A percentile compares a stretch with the other conserved stretches of the same genome.
Conservation (phyloP, 2,888 invertebrate species). For the Sacculina carcini region DNA sequence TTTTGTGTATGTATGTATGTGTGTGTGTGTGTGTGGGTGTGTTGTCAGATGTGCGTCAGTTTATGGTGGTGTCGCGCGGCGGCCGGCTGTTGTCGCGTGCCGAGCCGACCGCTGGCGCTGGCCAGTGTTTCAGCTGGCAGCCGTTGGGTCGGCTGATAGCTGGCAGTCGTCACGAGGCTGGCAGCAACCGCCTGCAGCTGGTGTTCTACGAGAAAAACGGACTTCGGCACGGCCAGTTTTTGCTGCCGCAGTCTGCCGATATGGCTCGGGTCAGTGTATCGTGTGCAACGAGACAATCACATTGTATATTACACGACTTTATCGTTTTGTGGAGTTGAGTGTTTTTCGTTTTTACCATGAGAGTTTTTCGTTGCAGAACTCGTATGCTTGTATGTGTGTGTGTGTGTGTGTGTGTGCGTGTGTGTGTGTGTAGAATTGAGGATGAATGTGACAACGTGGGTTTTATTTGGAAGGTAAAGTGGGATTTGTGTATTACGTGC, state of each 20-base stretch:
- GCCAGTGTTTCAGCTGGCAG: conserved; percentile 22
- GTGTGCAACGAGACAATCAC: too few relatives aligned
- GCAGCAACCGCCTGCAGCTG: conserved; percentile 37
- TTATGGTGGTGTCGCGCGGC: conserved; percentile 43
- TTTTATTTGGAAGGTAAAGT: too few relatives aligned
- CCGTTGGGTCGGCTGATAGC: conserved; percentile 32
- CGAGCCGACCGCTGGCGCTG: conserved; percentile 35
- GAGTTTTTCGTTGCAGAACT: conserved; percentile 14
- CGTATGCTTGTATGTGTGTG: too few relatives aligned
- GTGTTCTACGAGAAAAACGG: conserved; percentile 79
- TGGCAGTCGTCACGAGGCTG: conserved; percentile 22
- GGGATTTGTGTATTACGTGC: too few relatives aligned
- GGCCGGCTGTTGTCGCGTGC: conserved; percentile 46
- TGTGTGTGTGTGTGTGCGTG: too few relatives aligned
- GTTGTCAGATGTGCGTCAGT: conserved; percentile 19
- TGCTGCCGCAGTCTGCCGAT: conserved; percentile 29
- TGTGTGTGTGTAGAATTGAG: too few relatives aligned
- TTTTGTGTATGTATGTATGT: too few relatives aligned
- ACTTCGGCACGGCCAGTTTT: conserved; percentile 50
- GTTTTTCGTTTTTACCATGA: not conserved
- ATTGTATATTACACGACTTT: conserved; percentile 1
- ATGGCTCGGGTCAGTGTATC: conserved; percentile 16
- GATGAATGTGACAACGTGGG: too few relatives aligned
- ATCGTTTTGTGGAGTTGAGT: not conserved
- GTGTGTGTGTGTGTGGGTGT: conserved; percentile 22